A percentile compares a stretch with the other conserved stretches of the same genome.
Evolutionary conservation across 1,140 invertebrate species (phyloP).

Genomic region (Drosophila ambigua): DNA sequence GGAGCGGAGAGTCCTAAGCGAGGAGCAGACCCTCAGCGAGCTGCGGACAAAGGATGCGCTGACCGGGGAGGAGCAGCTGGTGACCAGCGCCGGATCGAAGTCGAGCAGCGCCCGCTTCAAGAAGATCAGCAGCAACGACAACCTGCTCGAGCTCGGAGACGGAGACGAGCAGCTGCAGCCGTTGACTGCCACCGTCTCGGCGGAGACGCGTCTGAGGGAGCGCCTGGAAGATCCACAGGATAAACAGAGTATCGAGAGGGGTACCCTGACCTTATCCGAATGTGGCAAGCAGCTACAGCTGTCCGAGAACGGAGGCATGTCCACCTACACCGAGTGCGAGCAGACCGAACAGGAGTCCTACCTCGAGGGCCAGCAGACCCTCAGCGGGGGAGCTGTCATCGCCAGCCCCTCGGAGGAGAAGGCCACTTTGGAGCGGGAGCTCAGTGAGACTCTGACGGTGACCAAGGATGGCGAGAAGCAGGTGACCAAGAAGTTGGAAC

Average conservation of each 20-base stretch:
- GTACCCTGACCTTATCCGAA: conserved; percentile 83
- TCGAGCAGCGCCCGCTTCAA: conserved; percentile 76
- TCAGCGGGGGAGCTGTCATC: conserved; percentile 23
- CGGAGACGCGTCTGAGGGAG: conserved; percentile 76
- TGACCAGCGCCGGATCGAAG: conserved; percentile 72
- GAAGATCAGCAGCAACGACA: conserved; percentile 80
- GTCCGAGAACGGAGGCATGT: conserved; percentile 46
- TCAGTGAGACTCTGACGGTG: conserved; percentile 67
- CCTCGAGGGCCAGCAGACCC: conserved; percentile 59
- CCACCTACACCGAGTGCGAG: conserved; percentile 74
- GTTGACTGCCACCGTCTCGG: conserved; percentile 80
- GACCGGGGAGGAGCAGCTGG: conserved; percentile 72
- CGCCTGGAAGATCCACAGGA: conserved; percentile 76
- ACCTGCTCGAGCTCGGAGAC: conserved; percentile 69
- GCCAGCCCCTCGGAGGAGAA: conserved; percentile 4
- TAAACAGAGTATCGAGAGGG: conserved; percentile 82
- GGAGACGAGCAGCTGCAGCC: conserved; percentile 63
- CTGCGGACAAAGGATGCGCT: conserved; percentile 59
- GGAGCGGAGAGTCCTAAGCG: conserved; percentile 68
- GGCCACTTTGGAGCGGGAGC: conserved; percentile 54
- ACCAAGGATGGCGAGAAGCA: conserved; percentile 74
- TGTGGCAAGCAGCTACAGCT: conserved; percentile 77
- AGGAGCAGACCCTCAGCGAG: conserved; percentile 72
- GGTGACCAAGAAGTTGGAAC: conserved; percentile 63
- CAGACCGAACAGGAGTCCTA: conserved; percentile 68